A percentile compares a stretch with the other conserved stretches of the same genome.
Evolutionary conservation across 2,888 invertebrate species (phyloP).

Genomic region (Ectemnius cavifrons): DNA sequence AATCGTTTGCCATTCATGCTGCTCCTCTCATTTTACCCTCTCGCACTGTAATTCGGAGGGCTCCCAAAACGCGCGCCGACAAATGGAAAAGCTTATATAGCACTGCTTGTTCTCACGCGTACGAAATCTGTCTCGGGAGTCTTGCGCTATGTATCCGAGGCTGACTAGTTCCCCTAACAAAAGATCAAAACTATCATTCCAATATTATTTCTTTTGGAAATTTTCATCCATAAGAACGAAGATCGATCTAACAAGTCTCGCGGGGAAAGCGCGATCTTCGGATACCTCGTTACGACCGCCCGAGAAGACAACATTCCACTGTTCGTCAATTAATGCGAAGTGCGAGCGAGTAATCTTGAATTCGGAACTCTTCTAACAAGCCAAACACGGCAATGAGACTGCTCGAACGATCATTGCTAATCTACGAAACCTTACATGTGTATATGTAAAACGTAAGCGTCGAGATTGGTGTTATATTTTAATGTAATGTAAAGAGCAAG

Average conservation of each 20-base stretch:
- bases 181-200: too few relatives aligned
- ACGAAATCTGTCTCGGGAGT: too few relatives aligned
- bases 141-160: too few relatives aligned
- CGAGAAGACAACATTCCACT: constrained; percentile 35
- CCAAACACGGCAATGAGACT: constrained; percentile 45
- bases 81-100: too few relatives aligned
- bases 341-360: constrained; percentile 53
- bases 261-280: too few relatives aligned
- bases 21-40: constrained; percentile 38
- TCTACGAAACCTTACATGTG: constrained; percentile 45
- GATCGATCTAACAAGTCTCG: too few relatives aligned
- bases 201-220: too few relatives aligned
- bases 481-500: constrained; percentile 62
- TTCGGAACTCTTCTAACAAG: constrained; percentile 60
- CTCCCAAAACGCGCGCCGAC: not conserved
- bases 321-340: constrained; percentile 51
- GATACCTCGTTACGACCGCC: constrained; percentile 23
- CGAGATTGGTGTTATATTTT: constrained; percentile 71
- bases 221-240: too few relatives aligned
- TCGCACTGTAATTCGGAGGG: constrained; percentile 12
- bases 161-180: too few relatives aligned
- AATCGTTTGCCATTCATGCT: constrained; percentile 53
- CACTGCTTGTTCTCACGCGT: too few relatives aligned
- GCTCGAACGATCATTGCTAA: constrained; percentile 53
- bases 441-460: constrained; percentile 57